These are phyloP conservation scores for Micromys minutus DNA, from an alignment of 2,113 vertebrate species.

Conservation along the genomic window DNA sequence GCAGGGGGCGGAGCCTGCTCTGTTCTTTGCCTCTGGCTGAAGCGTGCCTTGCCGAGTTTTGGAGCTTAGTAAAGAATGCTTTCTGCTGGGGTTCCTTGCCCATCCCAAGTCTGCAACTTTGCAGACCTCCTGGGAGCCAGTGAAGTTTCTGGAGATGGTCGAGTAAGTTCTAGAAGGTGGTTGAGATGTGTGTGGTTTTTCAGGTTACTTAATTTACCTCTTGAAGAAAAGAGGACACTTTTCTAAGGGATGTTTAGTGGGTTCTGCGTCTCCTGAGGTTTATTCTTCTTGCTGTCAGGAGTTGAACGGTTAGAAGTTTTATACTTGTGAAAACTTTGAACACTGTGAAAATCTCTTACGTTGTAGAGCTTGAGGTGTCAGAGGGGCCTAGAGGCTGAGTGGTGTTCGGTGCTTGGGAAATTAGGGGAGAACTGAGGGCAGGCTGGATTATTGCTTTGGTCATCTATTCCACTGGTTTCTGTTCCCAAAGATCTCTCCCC, in stretches of 20 bases:
- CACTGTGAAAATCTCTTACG: neutral
- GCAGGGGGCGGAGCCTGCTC: constrained; percentile 57
- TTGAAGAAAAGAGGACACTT: neutral
- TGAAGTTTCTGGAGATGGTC: neutral
- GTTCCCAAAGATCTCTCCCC: neutral
- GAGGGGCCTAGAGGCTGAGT: neutral
- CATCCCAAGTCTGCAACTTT: neutral
- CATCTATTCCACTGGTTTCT: neutral
- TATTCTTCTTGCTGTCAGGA: neutral
- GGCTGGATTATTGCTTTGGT: neutral
- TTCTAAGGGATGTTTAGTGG: neutral
- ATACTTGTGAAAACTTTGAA: neutral
- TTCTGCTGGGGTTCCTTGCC: neutral
- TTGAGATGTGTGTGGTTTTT: neutral
- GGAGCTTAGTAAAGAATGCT: neutral
- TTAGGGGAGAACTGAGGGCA: neutral
- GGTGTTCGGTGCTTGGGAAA: neutral
- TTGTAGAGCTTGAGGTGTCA: neutral
- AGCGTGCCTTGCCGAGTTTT: neutral
- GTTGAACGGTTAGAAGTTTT: neutral
- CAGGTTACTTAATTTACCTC: neutral
- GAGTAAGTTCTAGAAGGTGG: neutral
- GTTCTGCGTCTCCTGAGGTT: neutral
- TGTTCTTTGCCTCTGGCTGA: neutral
- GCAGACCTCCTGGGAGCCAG: neutral